Conservation (phyloP, 2,888 invertebrate species). For the Shargacucullia verbasci region DNA sequence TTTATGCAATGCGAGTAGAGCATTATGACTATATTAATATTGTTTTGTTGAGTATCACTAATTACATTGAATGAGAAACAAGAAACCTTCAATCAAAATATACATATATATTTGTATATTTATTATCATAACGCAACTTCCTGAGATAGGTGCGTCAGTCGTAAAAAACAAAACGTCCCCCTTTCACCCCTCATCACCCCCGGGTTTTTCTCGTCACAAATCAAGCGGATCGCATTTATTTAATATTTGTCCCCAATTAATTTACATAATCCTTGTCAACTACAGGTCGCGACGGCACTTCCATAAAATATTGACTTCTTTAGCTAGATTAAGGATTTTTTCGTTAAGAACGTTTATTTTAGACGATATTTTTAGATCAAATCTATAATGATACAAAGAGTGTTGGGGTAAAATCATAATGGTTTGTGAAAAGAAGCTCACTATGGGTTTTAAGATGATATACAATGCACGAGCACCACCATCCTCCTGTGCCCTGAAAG, state of each 20-base stretch:
- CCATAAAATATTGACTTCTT: conserved; percentile 48
- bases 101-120: conserved; percentile 28
- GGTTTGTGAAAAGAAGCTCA: too few relatives aligned
- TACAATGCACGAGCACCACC: too few relatives aligned
- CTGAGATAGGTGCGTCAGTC: conserved; percentile 46
- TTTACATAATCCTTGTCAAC: conserved; percentile 79
- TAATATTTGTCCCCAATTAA: conserved; percentile 74
- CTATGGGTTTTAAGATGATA: background rate
- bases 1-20: too few relatives aligned
- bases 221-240: conserved; percentile 72
- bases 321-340: conserved; percentile 20
- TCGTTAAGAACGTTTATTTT: too few relatives aligned
- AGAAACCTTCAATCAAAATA: conserved; percentile 8
- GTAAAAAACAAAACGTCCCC: conserved; percentile 60
- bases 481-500: too few relatives aligned
- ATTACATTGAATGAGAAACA: conserved; percentile 7
- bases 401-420: too few relatives aligned
- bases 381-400: too few relatives aligned
- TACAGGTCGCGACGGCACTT: conserved; percentile 64
- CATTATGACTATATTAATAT: background rate
- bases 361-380: too few relatives aligned
- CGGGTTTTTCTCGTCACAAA: conserved; percentile 63
- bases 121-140: conserved; percentile 36
- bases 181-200: conserved; percentile 12
- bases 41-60: background rate